Evolutionary conservation across 2,797 vertebrate species (phyloP).

Genomic region (Myiotriccus ornatus): DNA sequence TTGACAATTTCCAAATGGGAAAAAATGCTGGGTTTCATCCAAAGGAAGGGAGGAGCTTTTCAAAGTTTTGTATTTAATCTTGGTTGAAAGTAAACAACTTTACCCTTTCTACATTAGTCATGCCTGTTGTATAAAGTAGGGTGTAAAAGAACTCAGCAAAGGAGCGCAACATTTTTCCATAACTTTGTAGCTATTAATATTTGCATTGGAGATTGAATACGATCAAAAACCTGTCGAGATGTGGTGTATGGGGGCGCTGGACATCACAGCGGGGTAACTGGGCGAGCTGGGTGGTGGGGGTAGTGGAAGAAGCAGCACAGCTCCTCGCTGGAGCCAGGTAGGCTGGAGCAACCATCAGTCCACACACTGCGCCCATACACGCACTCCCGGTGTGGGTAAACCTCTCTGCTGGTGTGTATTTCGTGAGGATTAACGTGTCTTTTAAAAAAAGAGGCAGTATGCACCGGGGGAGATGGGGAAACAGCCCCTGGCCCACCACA

Average conservation of each 20-base stretch:
- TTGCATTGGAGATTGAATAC: background rate
- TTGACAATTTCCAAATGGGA: slow-evolving; percentile 64
- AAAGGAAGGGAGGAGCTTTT: slow-evolving; percentile 70
- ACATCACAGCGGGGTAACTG: rapidly evolving
- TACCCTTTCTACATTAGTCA: slow-evolving; percentile 67
- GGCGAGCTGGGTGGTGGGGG: background rate
- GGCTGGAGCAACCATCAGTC: background rate
- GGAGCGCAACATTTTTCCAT: background rate
- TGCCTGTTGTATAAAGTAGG: slow-evolving; percentile 15
- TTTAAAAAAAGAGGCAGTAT: background rate
- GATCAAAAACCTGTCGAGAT: background rate
- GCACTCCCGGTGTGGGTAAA: rapidly evolving
- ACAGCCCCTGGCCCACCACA: background rate
- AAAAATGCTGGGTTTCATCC: slow-evolving; percentile 57
- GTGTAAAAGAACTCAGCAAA: background rate
- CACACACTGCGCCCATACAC: background rate
- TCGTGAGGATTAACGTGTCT: background rate
- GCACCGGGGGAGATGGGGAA: background rate
- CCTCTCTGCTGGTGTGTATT: background rate
- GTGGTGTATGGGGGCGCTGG: rapidly evolving
- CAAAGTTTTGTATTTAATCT: slow-evolving; percentile 68
- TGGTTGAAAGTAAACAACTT: slow-evolving; percentile 65
- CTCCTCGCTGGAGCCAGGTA: background rate
- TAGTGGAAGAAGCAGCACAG: background rate
- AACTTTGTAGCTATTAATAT: slow-evolving; percentile 1